These are phyloP conservation scores for Heliothis virescens DNA, from an alignment of 1,140 invertebrate species.

Conservation along the genomic window DNA sequence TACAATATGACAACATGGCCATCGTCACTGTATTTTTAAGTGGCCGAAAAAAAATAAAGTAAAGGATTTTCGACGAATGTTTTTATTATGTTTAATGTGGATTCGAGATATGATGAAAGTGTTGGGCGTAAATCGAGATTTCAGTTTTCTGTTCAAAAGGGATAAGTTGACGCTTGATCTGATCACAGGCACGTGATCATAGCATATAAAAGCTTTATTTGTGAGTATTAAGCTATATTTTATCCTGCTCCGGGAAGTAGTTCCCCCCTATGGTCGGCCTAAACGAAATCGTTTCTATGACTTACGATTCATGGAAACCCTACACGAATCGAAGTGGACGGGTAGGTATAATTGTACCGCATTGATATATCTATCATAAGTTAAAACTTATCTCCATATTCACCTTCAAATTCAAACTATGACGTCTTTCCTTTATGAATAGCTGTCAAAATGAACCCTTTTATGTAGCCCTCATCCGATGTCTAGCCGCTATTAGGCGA, in stretches of 20 bases:
- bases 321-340: no score
- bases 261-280: no score
- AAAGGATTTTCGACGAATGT: slow-evolving; percentile 28
- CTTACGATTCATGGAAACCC: neutral
- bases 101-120: neutral
- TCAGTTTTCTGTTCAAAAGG: neutral
- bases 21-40: slow-evolving; percentile 27
- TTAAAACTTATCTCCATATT: neutral
- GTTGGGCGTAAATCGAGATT: neutral
- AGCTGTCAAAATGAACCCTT: slow-evolving; percentile 24
- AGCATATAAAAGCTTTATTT: no score
- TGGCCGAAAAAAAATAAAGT: slow-evolving; percentile 2
- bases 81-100: neutral
- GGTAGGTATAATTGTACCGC: no score
- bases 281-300: neutral
- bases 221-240: no score
- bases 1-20: slow-evolving; percentile 52
- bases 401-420: neutral
- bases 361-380: no score
- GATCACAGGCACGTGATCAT: no score
- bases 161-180: neutral
- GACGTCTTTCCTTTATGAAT: slow-evolving; percentile 8
- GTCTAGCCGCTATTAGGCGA: slow-evolving; percentile 18
- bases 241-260: no score
- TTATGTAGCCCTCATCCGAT: slow-evolving; percentile 11